Evolutionary conservation across 35 echinoderm and acorn worm genomes (phyloP), one percentile per base, ranked within the genome.

Genomic region (Holothuria glaberrima): DNA sequence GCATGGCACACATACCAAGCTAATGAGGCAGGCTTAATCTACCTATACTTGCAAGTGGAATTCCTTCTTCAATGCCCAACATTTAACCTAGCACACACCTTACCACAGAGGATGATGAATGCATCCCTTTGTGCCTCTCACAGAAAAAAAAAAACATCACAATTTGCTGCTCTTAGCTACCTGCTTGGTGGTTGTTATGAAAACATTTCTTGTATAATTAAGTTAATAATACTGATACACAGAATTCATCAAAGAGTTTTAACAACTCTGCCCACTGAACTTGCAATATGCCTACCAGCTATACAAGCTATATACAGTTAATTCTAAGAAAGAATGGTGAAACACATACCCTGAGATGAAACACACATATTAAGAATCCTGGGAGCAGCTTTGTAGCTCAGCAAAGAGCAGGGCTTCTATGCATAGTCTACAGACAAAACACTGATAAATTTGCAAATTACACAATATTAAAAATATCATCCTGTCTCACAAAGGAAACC

Each of bases 161-260:
- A 78, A 28, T 41, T 78, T 78, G 74, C 9, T 78, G 44, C 44
- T 48, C 44, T 78, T 48, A 78, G 74, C 74, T 52, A 48, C 41
- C 74, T 41, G 38, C 20, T 26, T 78, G 74, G 74, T 78, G 74
- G 38, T 48, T 78, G 21, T 24, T 5, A 78, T 78, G 74, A 78
- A 78, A 78, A 78, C 74, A 78, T 78, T 78, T 48, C 19, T 34
- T 54, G 9, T 14, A 54, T 14, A 54, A 34, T 78, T 78, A 78
- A 48, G 74, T 78, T 78, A 74, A 74, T 78, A 78, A 78, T 78
- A 78, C 74, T 78, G 74, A 78, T 78, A 78, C 74, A 78, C 44
- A 78, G 74, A 50, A 78, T 78, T 48, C 74, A 48, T 21, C 19
- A 24, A 14, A 77, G 74, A 44, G 35, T 71, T 48, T 54, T 14